Evolutionary conservation across 1,140 invertebrate species (phyloP).

Genomic region (Reticulitermes speratus): DNA sequence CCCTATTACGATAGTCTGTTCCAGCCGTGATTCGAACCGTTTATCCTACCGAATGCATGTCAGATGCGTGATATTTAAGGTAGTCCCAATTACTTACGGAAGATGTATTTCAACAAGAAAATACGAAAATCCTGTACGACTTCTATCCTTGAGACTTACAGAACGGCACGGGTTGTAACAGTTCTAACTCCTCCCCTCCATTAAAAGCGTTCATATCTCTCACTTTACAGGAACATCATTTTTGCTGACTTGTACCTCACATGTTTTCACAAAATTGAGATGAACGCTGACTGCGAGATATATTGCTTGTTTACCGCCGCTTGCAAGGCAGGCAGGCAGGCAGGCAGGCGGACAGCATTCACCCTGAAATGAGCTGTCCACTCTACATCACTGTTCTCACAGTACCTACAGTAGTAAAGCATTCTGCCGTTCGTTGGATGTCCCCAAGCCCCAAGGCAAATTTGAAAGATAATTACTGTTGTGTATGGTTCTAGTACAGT

Average conservation of each 20-base stretch:
- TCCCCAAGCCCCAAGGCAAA: constrained; percentile 46
- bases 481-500: constrained; percentile 35
- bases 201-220: background rate
- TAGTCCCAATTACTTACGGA: too few species aligned
- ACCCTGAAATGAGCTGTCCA: constrained; percentile 8
- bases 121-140: too few species aligned
- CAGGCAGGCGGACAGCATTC: background rate
- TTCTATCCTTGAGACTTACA: background rate
- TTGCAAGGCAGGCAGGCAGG: background rate
- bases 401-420: background rate
- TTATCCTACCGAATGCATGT: too few species aligned
- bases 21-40: too few species aligned
- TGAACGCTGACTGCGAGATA: background rate
- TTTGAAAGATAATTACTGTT: constrained; percentile 49
- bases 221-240: background rate
- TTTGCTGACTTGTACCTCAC: background rate
- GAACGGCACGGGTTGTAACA: background rate
- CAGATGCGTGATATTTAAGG: too few species aligned
- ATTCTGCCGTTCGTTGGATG: constrained; percentile 27
- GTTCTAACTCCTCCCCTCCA: background rate
- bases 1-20: too few species aligned
- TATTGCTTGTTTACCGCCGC: constrained; percentile 10
- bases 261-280: constrained; percentile 10
- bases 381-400: background rate
- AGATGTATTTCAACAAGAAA: too few species aligned